A percentile compares a stretch with the other conserved stretches of the same genome.
Evolutionary conservation across 2,888 invertebrate species (phyloP).

Genomic region (Pantelozetes paolii): DNA sequence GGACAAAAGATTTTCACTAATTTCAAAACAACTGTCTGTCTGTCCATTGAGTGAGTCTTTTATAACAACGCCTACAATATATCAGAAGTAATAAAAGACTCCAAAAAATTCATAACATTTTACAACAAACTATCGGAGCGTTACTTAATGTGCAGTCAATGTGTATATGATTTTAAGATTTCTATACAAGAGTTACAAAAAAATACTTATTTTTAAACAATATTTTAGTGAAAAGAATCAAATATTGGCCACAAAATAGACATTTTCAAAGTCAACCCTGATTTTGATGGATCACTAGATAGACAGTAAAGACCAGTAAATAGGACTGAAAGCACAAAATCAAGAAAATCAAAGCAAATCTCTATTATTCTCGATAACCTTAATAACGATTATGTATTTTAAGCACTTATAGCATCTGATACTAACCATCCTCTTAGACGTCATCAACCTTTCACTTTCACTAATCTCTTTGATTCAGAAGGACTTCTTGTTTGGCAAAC

Average conservation of each 20-base stretch:
- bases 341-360: constrained; percentile 2
- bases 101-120: not conserved
- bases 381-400: not conserved
- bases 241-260: not conserved
- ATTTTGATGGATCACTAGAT: constrained; percentile 21
- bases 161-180: not conserved
- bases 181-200: not conserved
- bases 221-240: not conserved
- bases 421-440: constrained; percentile 10
- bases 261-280: constrained; percentile 13
- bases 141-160: constrained; percentile 2
- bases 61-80: not conserved
- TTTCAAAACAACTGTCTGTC: not conserved
- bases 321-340: not conserved
- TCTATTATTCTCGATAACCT: not conserved
- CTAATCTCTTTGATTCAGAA: not conserved
- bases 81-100: not conserved
- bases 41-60: not conserved
- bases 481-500: too few relatives aligned
- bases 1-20: not conserved
- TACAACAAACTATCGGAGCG: not conserved
- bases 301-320: not conserved
- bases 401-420: constrained; percentile 11
- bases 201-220: not conserved
- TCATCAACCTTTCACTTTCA: constrained; percentile 12